phyloP scores from a whole-genome alignment of 2,888 invertebrate species.

The Hyposoter didymator region DNA sequence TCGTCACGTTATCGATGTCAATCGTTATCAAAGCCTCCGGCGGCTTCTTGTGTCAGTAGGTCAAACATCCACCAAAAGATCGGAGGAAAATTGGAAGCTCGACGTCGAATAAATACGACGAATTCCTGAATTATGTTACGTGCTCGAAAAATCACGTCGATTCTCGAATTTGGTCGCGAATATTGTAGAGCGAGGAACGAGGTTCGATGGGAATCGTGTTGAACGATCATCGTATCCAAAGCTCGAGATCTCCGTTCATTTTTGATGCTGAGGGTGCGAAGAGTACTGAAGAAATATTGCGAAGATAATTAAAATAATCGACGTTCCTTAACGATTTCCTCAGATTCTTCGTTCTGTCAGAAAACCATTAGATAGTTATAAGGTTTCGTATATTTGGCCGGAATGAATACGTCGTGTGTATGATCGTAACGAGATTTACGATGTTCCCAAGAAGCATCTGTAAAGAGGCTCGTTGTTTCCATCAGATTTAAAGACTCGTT shows the following conservation, averaged over 20 bases:
- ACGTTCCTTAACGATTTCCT: not conserved
- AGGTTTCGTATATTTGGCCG: not conserved
- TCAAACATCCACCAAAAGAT: not conserved
- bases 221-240: too few relatives aligned
- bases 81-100: not conserved
- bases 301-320: not conserved
- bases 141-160: not conserved
- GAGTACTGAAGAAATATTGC: too few relatives aligned
- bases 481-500: not conserved
- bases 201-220: too few relatives aligned
- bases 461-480: constrained; percentile 55
- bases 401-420: not conserved
- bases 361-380: not conserved
- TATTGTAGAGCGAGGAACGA: not conserved
- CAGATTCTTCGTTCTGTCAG: not conserved
- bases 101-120: not conserved
- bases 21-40: too few relatives aligned
- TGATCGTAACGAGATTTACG: not conserved
- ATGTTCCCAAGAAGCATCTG: constrained; percentile 17
- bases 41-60: too few relatives aligned
- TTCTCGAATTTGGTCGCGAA: not conserved
- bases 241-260: too few relatives aligned
- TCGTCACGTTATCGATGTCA: too few relatives aligned
- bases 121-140: not conserved
- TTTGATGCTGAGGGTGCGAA: too few relatives aligned